Conservation (phyloP, 2,113 vertebrate genomes). For the Pampusana beccarii region DNA sequence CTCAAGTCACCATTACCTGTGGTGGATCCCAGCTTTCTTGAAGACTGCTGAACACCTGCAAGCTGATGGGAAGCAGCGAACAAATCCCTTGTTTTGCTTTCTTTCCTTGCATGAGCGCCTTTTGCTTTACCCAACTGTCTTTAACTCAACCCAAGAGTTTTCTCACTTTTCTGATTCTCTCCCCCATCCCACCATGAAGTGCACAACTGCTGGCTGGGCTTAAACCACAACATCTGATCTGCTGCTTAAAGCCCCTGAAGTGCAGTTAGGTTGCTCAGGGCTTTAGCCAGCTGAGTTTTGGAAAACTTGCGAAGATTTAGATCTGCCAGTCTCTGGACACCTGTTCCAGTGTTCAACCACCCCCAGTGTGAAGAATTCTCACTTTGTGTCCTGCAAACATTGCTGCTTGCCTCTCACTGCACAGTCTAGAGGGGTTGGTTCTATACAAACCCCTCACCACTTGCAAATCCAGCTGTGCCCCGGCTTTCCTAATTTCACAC, state of each 20-base stretch:
- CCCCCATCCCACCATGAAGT: no score
- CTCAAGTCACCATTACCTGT: no score
- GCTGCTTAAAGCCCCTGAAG: not conserved
- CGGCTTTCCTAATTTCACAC: not conserved
- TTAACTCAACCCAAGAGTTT: no score
- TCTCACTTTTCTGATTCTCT: no score
- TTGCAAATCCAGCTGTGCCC: not conserved
- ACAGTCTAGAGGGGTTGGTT: not conserved
- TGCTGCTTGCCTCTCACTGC: not conserved
- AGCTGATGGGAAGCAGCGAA: no score
- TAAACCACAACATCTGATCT: no score
- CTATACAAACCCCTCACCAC: not conserved
- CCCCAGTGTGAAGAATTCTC: not conserved
- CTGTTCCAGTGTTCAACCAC: not conserved
- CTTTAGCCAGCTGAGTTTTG: not conserved
- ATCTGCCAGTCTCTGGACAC: not conserved
- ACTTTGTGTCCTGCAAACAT: not conserved
- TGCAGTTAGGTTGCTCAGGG: not conserved
- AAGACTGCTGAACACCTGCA: no score
- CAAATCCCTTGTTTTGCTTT: no score
- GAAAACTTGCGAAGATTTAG: not conserved
- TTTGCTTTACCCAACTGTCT: no score
- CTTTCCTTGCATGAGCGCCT: no score
- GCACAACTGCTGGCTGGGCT: no score
- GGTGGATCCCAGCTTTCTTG: no score